Conservation (phyloP, 2,888 invertebrate species). For the Nipponacmea schrenckii region DNA sequence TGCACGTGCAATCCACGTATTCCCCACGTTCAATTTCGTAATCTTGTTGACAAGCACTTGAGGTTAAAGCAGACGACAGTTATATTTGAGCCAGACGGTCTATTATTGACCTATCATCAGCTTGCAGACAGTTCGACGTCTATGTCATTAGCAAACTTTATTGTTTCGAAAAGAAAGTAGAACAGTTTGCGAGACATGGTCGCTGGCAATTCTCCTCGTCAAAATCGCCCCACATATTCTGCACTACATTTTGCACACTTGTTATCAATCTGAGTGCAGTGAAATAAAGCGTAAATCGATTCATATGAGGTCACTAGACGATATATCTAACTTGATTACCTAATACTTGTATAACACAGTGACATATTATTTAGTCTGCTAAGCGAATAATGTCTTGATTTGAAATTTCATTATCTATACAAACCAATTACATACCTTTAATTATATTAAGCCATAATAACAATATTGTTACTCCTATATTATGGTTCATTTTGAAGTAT, state of each 20-base stretch:
- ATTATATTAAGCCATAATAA: background rate
- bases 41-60: background rate
- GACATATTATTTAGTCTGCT: no score
- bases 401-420: no score
- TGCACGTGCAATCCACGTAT: no score
- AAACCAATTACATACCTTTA: background rate
- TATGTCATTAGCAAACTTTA: background rate
- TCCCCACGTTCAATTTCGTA: background rate
- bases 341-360: no score
- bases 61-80: slow-evolving; percentile 14
- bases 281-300: background rate
- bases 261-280: no score
- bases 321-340: background rate
- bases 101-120: slow-evolving; percentile 6
- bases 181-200: no score
- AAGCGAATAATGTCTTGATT: no score
- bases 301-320: slow-evolving; percentile 6
- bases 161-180: background rate
- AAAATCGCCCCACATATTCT: no score
- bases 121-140: background rate
- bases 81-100: slow-evolving; percentile 14
- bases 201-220: no score
- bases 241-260: no score
- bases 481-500: background rate
- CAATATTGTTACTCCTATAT: background rate